phyloP scores from a whole-genome alignment of 2,113 vertebrate genomes.

The Gymnocephalus cernua region DNA sequence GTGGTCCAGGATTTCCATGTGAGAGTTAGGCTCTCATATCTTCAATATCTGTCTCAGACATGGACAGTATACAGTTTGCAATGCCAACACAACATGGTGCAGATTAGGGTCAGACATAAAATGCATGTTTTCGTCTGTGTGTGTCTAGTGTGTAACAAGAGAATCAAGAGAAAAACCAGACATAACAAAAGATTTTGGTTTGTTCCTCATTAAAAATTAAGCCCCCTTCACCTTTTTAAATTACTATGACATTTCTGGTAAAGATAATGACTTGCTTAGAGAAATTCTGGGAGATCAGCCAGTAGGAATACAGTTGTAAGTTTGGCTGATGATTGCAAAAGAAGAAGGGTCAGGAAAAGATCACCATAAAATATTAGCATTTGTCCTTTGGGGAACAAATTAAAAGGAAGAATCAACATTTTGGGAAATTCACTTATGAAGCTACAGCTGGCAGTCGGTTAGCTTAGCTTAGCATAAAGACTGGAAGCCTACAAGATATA shows the following conservation, averaged over 20 bases:
- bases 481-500: not conserved
- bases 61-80: conserved; percentile 10
- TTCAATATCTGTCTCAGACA: conserved; percentile 33
- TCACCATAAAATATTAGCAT: not conserved
- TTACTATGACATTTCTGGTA: not conserved
- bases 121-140: conserved; percentile 32
- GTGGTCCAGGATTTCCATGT: conserved; percentile 43
- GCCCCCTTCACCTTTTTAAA: not conserved
- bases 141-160: conserved; percentile 23
- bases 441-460: not conserved
- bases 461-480: conserved; percentile 2
- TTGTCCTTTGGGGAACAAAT: not conserved
- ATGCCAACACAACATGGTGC: conserved; percentile 18
- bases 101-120: conserved; percentile 22
- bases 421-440: not conserved
- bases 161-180: conserved; percentile 26
- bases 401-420: not conserved
- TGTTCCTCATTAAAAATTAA: not conserved
- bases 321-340: conserved; percentile 12
- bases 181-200: conserved; percentile 6
- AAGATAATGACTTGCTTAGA: not conserved
- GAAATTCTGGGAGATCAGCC: not conserved
- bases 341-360: conserved; percentile 12
- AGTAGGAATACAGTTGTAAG: not conserved
- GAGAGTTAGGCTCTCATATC: conserved; percentile 30